Conservation (phyloP, 2,888 invertebrate species). For the Drosophila cracens region DNA sequence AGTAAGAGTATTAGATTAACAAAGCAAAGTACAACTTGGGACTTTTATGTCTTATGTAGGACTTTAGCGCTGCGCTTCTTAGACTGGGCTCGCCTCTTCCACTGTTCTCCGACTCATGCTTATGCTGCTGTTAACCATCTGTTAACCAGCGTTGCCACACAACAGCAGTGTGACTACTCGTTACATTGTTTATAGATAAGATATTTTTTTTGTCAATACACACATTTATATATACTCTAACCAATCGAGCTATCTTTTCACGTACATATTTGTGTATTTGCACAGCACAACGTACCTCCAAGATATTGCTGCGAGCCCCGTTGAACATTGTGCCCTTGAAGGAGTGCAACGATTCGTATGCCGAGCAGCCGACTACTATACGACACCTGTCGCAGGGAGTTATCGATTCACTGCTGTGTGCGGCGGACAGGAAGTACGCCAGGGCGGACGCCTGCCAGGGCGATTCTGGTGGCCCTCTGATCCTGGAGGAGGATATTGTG, state of each 20-base stretch:
- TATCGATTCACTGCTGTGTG: conserved; percentile 65
- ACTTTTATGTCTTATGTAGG: too few relatives aligned
- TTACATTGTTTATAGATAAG: too few relatives aligned
- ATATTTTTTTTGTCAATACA: not conserved
- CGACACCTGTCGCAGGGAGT: conserved; percentile 64
- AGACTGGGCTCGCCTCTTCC: too few relatives aligned
- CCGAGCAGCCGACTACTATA: conserved; percentile 24
- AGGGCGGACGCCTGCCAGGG: conserved; percentile 82
- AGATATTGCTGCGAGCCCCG: conserved; percentile 70
- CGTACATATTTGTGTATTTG: not conserved
- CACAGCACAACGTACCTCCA: conserved; percentile 53
- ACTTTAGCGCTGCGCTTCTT: too few relatives aligned
- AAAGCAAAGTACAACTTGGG: too few relatives aligned
- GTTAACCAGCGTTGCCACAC: too few relatives aligned
- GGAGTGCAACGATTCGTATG: conserved; percentile 64
- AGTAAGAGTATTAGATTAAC: too few relatives aligned
- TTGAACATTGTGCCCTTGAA: conserved; percentile 60
- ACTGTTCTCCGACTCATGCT: too few relatives aligned
- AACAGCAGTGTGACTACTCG: too few relatives aligned
- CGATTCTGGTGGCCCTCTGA: conserved; percentile 83
- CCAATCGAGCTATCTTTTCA: not conserved
- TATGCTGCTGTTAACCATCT: too few relatives aligned
- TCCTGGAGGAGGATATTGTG: conserved; percentile 57
- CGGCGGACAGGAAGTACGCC: conserved; percentile 53
- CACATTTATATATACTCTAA: not conserved